Conservation (phyloP, 2,113 vertebrate genomes). For the Bubo scandiacus region DNA sequence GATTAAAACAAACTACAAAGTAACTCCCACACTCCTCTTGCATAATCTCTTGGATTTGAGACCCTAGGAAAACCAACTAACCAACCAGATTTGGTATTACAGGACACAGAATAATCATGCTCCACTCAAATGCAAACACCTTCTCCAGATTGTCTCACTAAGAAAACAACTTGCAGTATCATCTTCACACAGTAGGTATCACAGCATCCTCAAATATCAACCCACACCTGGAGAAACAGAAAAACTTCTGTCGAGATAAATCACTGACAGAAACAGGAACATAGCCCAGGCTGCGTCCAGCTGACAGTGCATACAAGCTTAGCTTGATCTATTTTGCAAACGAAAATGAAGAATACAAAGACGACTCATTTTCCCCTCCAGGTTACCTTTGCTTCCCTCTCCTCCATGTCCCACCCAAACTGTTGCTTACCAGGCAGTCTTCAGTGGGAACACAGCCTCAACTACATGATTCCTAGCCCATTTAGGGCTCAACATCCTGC, state of each 20-base stretch:
- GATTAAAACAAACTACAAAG: not conserved
- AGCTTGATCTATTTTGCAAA: not conserved
- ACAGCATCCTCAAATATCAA: not conserved
- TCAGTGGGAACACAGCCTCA: not conserved
- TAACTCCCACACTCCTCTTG: not conserved
- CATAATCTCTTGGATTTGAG: not conserved
- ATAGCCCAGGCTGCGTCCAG: not conserved
- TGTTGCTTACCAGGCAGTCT: not conserved
- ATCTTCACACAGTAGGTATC: not conserved
- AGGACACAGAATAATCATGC: not conserved
- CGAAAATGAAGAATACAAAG: not conserved
- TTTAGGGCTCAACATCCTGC: not conserved
- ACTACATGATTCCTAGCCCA: rapidly evolving
- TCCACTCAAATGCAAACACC: not conserved
- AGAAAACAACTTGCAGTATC: not conserved
- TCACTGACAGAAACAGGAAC: not conserved
- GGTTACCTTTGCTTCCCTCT: not conserved
- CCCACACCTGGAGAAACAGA: not conserved
- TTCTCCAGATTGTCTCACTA: not conserved
- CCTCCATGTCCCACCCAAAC: not conserved
- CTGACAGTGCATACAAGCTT: not conserved
- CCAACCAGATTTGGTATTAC: not conserved
- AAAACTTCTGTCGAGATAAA: not conserved
- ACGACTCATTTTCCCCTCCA: not conserved
- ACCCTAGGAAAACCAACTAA: not conserved